Percentiles rank a stretch among this genome's conserved stretches.
Conservation (phyloP, 2,797 vertebrate genomes). For the Malurus leucopterus region DNA sequence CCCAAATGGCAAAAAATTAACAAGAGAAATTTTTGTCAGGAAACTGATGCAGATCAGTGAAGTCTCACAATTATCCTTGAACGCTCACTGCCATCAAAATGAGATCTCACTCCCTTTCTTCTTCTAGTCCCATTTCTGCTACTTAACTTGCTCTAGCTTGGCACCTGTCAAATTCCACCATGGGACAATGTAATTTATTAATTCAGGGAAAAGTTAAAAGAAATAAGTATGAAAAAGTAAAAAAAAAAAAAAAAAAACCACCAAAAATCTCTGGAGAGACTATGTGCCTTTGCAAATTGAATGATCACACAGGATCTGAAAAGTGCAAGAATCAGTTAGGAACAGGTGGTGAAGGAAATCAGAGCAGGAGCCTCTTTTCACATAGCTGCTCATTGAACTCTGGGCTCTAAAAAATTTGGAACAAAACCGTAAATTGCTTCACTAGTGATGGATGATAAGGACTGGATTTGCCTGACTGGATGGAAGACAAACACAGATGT, state of each 20-base stretch:
- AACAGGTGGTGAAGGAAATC: neutral
- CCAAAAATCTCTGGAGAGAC: neutral
- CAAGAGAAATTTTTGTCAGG: neutral
- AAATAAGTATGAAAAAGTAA: neutral
- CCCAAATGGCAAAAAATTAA: neutral
- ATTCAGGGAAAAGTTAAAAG: neutral
- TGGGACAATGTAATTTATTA: neutral
- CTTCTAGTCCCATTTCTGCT: neutral
- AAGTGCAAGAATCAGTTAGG: neutral
- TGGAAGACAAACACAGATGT: neutral
- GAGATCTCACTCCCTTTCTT: neutral
- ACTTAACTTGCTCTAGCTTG: neutral
- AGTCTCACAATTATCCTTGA: neutral
- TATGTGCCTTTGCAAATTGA: neutral
- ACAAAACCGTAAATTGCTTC: neutral
- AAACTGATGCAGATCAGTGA: fast-evolving
- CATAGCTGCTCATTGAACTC: neutral
- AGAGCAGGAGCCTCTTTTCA: neutral
- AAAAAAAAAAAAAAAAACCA: fast-evolving
- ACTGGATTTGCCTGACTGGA: neutral
- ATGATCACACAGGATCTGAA: neutral
- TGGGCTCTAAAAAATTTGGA: neutral
- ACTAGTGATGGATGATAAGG: neutral
- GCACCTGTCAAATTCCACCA: neutral
- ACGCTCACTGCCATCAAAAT: neutral